Evolutionary conservation across 2,888 invertebrate genomes (phyloP), one percentile per base, ranked within the genome.

Genomic region (Physocephala rufipes): DNA sequence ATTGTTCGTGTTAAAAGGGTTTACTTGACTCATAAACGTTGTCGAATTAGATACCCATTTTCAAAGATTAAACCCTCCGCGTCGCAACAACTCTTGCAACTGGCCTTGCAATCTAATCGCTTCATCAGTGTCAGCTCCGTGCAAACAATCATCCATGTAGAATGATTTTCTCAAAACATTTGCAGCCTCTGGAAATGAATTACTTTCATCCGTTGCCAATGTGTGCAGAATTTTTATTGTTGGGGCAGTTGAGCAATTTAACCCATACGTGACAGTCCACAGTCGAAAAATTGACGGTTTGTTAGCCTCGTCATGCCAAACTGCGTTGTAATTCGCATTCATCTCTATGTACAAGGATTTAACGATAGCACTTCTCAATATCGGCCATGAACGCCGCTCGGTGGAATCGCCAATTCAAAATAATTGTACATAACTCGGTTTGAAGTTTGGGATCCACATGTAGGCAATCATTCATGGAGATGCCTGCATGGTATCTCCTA

Each of bases 371-470:
- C n/a, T n/a, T n/a, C n/a, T n/a, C n/a, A n/a, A n/a, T n/a, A n/a
- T n/a, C n/a, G n/a, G n/a, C n/a, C n/a, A n/a, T n/a, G n/a, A n/a
- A n/a, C n/a, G n/a, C n/a, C n/a, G n/a, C n/a, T n/a, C n/a, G n/a
- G n/a, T n/a, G n/a, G n/a, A n/a, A n/a, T n/a, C n/a, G n/a, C n/a
- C n/a, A n/a, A n/a, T n/a, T n/a, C n/a, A n/a, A n/a, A n/a, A n/a
- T n/a, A n/a, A n/a, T n/a, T n/a, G n/a, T n/a, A 2, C 64, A 24
- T 2, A 74, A 47, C 7, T 76, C 71, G 43, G 45, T 69, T 24
- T 73, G 74, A 15, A 75, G 71, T 30, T 76, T 74, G 4, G 75
- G 70, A n/a, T 73, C 72, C 7, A 71, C 68, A 47, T 74, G 70
- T n/a, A 76, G 70, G 45, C 75, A 75, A 49, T 76, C 71, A 49